Percentiles rank a stretch among this genome's conserved stretches.
Evolutionary conservation across 2,113 vertebrate species (phyloP).

Genomic region (Hypocryptadius cinnamomeus): DNA sequence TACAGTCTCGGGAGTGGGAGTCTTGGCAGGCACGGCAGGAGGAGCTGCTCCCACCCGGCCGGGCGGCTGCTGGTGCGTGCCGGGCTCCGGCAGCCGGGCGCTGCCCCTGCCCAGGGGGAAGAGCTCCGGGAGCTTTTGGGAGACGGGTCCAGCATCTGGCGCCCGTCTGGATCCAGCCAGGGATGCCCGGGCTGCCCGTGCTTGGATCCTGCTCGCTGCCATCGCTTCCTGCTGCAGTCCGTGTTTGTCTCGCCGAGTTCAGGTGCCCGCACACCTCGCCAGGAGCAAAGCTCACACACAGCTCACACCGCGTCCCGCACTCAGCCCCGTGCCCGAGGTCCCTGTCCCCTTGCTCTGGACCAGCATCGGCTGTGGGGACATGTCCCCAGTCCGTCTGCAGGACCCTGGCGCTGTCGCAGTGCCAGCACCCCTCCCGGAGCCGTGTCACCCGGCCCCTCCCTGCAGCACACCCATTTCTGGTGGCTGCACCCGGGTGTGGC

Average conservation of each 20-base stretch:
- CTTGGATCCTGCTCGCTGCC: not conserved
- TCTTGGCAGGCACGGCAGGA: not conserved
- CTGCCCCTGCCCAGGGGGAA: not conserved
- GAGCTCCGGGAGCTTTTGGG: not conserved
- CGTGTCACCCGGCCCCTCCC: accelerated
- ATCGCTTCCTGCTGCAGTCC: not conserved
- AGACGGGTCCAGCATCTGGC: not conserved
- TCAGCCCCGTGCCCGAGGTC: not conserved
- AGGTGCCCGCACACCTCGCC: accelerated
- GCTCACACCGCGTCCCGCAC: accelerated
- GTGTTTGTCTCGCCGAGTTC: not conserved
- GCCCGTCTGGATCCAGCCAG: not conserved
- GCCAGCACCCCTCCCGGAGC: not conserved
- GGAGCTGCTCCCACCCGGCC: not conserved
- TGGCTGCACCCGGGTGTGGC: not conserved
- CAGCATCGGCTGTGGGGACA: accelerated
- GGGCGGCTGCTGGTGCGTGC: accelerated
- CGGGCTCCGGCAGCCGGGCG: not conserved
- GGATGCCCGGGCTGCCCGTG: accelerated
- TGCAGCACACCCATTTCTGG: not conserved
- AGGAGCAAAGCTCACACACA: not conserved
- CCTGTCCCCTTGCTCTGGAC: not conserved
- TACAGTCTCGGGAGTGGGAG: slow-evolving; percentile 9
- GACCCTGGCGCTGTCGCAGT: not conserved
- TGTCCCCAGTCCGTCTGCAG: accelerated